A percentile compares a stretch with the other conserved stretches of the same genome.
Conservation (phyloP, 2,888 invertebrate genomes). For the Poecilus cupreus region DNA sequence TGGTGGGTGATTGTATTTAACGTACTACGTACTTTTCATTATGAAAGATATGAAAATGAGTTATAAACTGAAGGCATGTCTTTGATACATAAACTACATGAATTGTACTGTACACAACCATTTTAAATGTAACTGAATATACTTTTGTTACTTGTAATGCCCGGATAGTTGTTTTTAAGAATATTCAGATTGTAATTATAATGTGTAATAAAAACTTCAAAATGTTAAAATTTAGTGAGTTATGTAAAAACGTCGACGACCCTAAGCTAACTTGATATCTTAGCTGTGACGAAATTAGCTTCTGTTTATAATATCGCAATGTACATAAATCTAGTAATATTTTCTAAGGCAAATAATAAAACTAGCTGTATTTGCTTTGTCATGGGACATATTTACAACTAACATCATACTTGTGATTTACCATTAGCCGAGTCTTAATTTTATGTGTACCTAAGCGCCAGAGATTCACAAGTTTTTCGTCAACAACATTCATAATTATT, state of each 20-base stretch:
- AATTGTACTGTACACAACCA: constrained; percentile 51
- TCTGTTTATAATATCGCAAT: constrained; percentile 16
- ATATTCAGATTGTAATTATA: constrained; percentile 53
- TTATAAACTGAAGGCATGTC: constrained; percentile 30
- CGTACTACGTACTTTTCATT: constrained; percentile 48
- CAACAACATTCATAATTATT: constrained; percentile 6
- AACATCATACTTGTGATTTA: constrained; percentile 38
- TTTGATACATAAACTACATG: constrained; percentile 13
- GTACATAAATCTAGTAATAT: constrained; percentile 34
- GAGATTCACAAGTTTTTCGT: background rate
- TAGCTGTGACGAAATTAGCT: constrained; percentile 6
- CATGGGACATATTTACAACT: constrained; percentile 23
- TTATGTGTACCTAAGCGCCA: background rate
- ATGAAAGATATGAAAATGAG: constrained; percentile 57
- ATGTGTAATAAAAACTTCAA: constrained; percentile 57
- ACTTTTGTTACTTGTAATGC: constrained; percentile 51
- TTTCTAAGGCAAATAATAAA: constrained; percentile 12
- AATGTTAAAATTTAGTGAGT: constrained; percentile 47
- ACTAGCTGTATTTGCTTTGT: constrained; percentile 42
- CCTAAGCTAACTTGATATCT: background rate
- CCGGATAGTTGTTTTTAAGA: constrained; percentile 56
- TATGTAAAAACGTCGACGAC: constrained; percentile 25
- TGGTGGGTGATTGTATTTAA: constrained; percentile 45
- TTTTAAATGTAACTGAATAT: constrained; percentile 45
- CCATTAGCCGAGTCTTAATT: background rate